Conservation (phyloP, 2,113 vertebrate species). For the Channa argus region DNA sequence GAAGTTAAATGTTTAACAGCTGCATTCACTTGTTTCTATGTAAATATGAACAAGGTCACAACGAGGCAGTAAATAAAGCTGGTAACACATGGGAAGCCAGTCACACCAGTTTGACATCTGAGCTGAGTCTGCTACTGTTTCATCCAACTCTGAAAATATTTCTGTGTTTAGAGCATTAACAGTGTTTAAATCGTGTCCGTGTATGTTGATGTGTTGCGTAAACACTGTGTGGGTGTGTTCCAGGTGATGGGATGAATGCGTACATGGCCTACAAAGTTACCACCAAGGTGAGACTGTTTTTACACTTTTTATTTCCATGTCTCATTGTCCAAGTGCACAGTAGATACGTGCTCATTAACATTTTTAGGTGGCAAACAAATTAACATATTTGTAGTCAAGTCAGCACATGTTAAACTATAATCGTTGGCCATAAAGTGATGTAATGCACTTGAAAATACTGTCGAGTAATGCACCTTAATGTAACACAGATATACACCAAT, state of each 20-base stretch:
- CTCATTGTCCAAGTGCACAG: background rate
- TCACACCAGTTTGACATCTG: conserved; percentile 1
- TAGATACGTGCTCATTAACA: no score
- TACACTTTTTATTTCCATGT: background rate
- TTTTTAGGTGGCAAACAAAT: no score
- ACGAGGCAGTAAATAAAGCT: background rate
- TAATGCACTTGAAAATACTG: no score
- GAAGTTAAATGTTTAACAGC: no score
- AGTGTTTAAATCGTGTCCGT: background rate
- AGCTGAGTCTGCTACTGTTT: background rate
- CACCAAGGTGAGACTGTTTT: conserved; percentile 88
- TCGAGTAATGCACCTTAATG: no score
- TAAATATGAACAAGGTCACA: background rate
- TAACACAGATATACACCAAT: no score
- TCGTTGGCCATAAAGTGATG: no score
- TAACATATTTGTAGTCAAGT: no score
- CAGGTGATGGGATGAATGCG: conserved; percentile 98
- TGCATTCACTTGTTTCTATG: background rate
- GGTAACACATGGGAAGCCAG: conserved; percentile 8
- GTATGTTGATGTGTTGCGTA: conserved; percentile 11
- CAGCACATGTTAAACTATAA: no score
- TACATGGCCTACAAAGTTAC: conserved; percentile 98
- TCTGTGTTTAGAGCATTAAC: no score
- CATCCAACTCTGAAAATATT: background rate
- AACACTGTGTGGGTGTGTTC: conserved; percentile 36